Evolutionary conservation across 2,797 vertebrate species (phyloP).

Genomic region (Nyctibius grandis): DNA sequence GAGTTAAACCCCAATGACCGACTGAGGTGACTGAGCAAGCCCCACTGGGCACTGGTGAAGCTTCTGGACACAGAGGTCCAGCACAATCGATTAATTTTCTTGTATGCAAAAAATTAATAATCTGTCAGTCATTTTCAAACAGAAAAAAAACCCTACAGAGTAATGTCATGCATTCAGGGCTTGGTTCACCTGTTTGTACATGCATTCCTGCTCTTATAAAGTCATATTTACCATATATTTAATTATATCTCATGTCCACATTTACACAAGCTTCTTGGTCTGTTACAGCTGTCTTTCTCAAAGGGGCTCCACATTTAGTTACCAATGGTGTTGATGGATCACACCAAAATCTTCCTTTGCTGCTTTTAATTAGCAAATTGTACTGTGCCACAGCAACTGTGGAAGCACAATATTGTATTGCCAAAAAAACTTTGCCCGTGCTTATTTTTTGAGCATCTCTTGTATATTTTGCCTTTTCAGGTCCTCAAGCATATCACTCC

Average conservation of each 20-base stretch:
- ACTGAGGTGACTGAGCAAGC: neutral
- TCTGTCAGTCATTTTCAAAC: neutral
- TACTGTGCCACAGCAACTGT: rapidly evolving
- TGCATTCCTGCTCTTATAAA: neutral
- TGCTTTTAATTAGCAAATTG: neutral
- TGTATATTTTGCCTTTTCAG: neutral
- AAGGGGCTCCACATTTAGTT: neutral
- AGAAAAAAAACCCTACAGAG: neutral
- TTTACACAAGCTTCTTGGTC: neutral
- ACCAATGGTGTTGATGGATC: rapidly evolving
- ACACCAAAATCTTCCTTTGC: neutral
- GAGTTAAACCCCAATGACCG: neutral
- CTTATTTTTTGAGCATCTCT: neutral
- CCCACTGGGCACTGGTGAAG: neutral
- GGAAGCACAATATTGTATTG: neutral
- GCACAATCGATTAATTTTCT: neutral
- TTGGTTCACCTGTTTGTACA: neutral
- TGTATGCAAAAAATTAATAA: neutral
- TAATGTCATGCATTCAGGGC: neutral
- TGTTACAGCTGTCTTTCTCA: neutral
- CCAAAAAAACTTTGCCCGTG: neutral
- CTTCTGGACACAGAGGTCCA: neutral
- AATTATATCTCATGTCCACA: neutral
- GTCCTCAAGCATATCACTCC: neutral
- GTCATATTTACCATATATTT: neutral